Percentiles rank a stretch among this genome's conserved stretches.
phyloP scores from a whole-genome alignment of 2,797 vertebrate species.

The Calcarius lapponicus region DNA sequence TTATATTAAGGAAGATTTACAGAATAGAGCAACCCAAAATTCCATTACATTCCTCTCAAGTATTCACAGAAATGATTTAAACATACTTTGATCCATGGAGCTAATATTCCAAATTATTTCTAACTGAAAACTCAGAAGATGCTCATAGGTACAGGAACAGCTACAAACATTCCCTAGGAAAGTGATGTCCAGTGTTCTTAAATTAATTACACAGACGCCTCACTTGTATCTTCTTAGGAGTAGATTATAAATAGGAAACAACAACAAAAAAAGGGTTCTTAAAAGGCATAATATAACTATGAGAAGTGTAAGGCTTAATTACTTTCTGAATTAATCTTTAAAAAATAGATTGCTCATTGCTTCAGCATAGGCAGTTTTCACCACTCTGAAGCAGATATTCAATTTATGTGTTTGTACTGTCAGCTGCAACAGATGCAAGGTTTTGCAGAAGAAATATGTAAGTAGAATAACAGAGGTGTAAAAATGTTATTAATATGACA shows the following conservation, averaged over 20 bases:
- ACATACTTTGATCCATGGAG: not conserved
- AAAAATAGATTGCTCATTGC: not conserved
- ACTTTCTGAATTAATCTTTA: not conserved
- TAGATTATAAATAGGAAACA: not conserved
- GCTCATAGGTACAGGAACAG: not conserved
- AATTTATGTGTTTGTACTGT: not conserved
- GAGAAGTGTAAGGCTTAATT: not conserved
- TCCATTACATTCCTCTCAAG: not conserved
- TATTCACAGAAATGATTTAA: not conserved
- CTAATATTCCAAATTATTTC: not conserved
- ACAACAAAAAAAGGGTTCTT: not conserved
- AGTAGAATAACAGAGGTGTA: not conserved
- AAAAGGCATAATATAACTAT: not conserved
- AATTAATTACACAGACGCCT: not conserved
- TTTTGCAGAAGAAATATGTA: not conserved
- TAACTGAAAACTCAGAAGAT: not conserved
- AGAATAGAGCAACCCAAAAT: not conserved
- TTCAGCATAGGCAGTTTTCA: not conserved
- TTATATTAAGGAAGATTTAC: not conserved
- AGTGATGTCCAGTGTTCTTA: not conserved
- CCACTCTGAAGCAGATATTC: not conserved
- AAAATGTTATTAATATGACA: not conserved
- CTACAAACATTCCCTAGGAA: not conserved
- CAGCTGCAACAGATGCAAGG: not conserved
- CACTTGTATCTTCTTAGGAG: not conserved